phyloP scores from a whole-genome alignment of 2,888 invertebrate species.

The Lobophora halterata region DNA sequence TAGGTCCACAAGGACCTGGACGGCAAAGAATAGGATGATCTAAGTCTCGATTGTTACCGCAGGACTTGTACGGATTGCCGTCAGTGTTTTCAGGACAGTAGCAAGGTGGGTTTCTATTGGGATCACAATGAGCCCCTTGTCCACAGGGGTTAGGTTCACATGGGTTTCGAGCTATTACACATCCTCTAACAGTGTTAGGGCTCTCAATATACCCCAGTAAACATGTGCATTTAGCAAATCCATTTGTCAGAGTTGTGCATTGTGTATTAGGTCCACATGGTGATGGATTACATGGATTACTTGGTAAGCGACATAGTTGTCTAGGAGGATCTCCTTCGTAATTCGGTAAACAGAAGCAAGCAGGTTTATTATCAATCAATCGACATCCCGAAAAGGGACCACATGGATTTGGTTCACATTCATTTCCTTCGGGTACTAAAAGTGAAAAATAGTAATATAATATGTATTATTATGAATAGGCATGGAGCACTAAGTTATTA shows the following conservation, averaged over 20 bases:
- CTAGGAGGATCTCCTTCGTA: slow-evolving; percentile 92
- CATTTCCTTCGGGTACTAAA: slow-evolving; percentile 93
- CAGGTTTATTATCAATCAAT: slow-evolving; percentile 86
- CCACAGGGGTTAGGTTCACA: slow-evolving; percentile 93
- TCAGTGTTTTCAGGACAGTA: slow-evolving; percentile 91
- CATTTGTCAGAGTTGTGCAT: slow-evolving; percentile 87
- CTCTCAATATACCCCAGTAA: slow-evolving; percentile 90
- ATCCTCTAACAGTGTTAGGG: slow-evolving; percentile 93
- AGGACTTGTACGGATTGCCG: slow-evolving; percentile 91
- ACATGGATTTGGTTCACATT: slow-evolving; percentile 91
- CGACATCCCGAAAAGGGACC: slow-evolving; percentile 92
- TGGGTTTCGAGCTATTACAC: slow-evolving; percentile 88
- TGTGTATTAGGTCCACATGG: slow-evolving; percentile 95
- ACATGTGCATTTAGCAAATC: slow-evolving; percentile 94
- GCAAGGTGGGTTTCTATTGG: slow-evolving; percentile 88
- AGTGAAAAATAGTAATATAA: slow-evolving; percentile 31
- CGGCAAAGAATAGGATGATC: slow-evolving; percentile 85
- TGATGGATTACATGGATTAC: slow-evolving; percentile 90
- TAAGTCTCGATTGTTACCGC: slow-evolving; percentile 78
- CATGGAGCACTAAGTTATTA: neutral
- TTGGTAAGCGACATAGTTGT: slow-evolving; percentile 85
- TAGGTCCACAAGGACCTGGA: slow-evolving; percentile 91
- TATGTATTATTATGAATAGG: neutral
- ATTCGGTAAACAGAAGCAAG: slow-evolving; percentile 93
- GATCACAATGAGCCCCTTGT: slow-evolving; percentile 88